These are phyloP conservation scores for Crambe crambe DNA, from an alignment of 37 sponge, comb jelly and placozoan genomes.

Conservation along the genomic window DNA sequence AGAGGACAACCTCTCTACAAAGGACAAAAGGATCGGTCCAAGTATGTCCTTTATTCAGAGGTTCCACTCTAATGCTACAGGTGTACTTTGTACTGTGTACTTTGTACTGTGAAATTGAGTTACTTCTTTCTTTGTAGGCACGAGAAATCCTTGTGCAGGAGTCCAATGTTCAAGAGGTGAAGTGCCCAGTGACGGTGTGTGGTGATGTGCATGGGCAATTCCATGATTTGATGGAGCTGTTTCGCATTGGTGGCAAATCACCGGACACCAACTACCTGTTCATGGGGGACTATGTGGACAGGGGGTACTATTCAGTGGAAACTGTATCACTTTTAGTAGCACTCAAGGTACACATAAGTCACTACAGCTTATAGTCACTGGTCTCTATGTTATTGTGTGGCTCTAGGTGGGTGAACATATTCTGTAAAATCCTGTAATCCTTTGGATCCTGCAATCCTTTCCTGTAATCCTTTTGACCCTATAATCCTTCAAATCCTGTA, in stretches of 20 bases:
- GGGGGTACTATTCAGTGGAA: conserved; percentile 99
- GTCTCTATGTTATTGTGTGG: neutral
- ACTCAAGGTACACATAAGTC: conserved; percentile 74
- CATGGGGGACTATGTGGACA: conserved; percentile 99
- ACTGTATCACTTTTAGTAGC: conserved; percentile 95
- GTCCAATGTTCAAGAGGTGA: conserved; percentile 95
- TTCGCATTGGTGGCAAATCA: conserved; percentile 94
- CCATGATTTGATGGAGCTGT: conserved; percentile 98
- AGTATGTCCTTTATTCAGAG: too few species aligned
- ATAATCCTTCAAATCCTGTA: too few species aligned
- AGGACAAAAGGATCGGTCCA: too few species aligned
- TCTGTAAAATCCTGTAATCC: too few species aligned
- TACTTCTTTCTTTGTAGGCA: too few species aligned
- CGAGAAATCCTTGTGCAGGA: conserved; percentile 90
- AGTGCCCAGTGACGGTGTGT: conserved; percentile 98
- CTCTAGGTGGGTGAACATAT: neutral
- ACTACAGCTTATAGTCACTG: neutral
- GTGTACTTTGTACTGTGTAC: too few species aligned
- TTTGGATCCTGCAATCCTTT: too few species aligned
- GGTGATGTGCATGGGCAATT: conserved; percentile 99
- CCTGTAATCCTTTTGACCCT: too few species aligned
- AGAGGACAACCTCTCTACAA: too few species aligned
- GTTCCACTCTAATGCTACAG: too few species aligned
- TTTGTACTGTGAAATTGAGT: too few species aligned
- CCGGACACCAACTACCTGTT: conserved; percentile 99